Evolutionary conservation across 2,888 invertebrate genomes (phyloP).

Genomic region (Autographa gamma): DNA sequence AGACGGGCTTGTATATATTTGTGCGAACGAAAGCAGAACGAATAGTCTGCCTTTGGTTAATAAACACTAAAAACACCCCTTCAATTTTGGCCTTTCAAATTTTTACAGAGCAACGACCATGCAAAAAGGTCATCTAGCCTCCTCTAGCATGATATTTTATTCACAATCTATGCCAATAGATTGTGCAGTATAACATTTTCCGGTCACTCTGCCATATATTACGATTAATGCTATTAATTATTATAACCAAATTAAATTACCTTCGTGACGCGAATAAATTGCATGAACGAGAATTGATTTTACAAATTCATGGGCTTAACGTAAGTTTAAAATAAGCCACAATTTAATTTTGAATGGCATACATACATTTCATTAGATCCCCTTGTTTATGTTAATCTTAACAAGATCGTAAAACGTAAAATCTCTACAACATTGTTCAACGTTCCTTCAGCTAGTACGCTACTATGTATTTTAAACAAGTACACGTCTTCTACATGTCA

Average conservation of each 20-base stretch:
- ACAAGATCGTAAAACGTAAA: not conserved
- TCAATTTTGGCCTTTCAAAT: constrained; percentile 51
- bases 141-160: constrained; percentile 6
- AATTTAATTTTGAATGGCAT: not conserved
- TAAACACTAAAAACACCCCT: constrained; percentile 59
- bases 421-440: not conserved
- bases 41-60: constrained; percentile 62
- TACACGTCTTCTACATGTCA: not conserved
- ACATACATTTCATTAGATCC: not conserved
- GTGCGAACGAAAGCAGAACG: constrained; percentile 65
- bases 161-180: not conserved
- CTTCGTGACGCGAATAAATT: not conserved
- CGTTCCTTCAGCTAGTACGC: not conserved
- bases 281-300: not conserved
- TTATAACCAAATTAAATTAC: not conserved
- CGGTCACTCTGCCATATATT: not conserved
- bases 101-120: constrained; percentile 58
- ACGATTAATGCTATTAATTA: not conserved
- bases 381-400: not conserved
- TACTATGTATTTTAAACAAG: not conserved
- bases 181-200: not conserved
- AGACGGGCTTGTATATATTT: constrained; percentile 59
- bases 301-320: not conserved
- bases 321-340: not conserved
- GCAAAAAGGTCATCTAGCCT: constrained; percentile 39